Percentiles rank a stretch among this genome's conserved stretches.
These are phyloP conservation scores for Nettapus auritus DNA, from an alignment of 2,113 vertebrate genomes.

Conservation along the genomic window DNA sequence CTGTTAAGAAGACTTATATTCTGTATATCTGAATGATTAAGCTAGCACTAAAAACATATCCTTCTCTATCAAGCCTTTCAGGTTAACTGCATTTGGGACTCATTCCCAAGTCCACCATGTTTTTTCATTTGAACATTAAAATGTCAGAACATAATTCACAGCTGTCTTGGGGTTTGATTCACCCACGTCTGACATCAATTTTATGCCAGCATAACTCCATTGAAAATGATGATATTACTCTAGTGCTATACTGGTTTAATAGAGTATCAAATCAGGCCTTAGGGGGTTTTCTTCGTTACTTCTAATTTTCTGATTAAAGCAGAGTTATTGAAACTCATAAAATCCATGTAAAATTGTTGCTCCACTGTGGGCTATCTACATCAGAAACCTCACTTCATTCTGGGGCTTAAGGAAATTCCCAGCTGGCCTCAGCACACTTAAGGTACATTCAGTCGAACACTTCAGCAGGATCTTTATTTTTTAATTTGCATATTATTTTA, in stretches of 20 bases:
- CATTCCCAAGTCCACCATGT: neutral
- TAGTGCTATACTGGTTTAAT: neutral
- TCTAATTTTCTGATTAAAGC: constrained; percentile 61
- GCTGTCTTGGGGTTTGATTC: neutral
- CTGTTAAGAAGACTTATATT: neutral
- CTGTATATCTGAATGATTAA: neutral
- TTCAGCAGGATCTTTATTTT: constrained; percentile 1
- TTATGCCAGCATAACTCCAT: neutral
- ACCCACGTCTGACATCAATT: neutral
- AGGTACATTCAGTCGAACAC: neutral
- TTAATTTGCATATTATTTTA: constrained; percentile 24
- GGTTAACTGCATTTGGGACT: constrained; percentile 11
- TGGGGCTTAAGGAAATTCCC: constrained; percentile 33
- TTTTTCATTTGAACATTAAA: neutral
- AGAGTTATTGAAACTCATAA: constrained; percentile 59
- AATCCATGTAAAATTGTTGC: constrained; percentile 14
- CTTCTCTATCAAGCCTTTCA: neutral
- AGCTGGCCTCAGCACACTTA: neutral
- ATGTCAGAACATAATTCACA: constrained; percentile 18
- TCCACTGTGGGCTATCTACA: constrained; percentile 25
- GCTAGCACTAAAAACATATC: neutral
- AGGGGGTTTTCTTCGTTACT: constrained; percentile 3
- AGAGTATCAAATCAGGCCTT: neutral
- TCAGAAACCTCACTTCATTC: constrained; percentile 25
- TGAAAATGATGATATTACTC: neutral